These are phyloP conservation scores for Pithys albifrons DNA, from an alignment of 2,113 vertebrate species.

Conservation along the genomic window DNA sequence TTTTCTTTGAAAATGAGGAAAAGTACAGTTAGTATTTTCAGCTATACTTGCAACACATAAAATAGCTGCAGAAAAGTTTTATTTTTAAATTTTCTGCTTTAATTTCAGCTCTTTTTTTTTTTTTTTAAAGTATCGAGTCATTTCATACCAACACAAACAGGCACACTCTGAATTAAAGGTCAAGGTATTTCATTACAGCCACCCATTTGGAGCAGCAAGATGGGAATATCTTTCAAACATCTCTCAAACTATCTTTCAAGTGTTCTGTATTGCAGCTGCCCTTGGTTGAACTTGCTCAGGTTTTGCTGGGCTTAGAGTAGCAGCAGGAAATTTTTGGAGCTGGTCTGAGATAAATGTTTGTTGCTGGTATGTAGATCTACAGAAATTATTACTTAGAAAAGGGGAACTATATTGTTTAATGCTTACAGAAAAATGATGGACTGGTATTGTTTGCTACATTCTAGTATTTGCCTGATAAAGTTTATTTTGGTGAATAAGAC, in stretches of 20 bases:
- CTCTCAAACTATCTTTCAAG: constrained; percentile 30
- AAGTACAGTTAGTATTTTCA: background rate
- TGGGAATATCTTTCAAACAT: constrained; percentile 22
- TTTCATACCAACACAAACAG: background rate
- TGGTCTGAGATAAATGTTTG: background rate
- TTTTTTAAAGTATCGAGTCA: background rate
- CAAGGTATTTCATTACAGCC: constrained; percentile 40
- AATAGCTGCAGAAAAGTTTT: background rate
- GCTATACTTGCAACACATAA: background rate
- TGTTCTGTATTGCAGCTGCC: constrained; percentile 13
- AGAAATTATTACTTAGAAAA: background rate
- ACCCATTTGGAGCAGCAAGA: background rate
- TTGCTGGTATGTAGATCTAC: background rate
- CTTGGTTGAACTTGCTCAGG: constrained; percentile 20
- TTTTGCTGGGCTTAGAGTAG: background rate
- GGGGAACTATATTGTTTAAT: background rate
- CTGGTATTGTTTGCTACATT: background rate
- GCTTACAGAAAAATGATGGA: background rate
- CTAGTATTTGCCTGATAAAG: background rate
- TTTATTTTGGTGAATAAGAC: background rate
- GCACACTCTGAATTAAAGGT: constrained; percentile 33
- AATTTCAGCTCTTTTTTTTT: background rate
- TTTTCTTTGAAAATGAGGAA: background rate
- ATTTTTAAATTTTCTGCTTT: background rate
- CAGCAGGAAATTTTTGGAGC: background rate